Evolutionary conservation across 2,888 invertebrate genomes (phyloP), one percentile per base, ranked within the genome.

Genomic region (Hybos culiciformis): DNA sequence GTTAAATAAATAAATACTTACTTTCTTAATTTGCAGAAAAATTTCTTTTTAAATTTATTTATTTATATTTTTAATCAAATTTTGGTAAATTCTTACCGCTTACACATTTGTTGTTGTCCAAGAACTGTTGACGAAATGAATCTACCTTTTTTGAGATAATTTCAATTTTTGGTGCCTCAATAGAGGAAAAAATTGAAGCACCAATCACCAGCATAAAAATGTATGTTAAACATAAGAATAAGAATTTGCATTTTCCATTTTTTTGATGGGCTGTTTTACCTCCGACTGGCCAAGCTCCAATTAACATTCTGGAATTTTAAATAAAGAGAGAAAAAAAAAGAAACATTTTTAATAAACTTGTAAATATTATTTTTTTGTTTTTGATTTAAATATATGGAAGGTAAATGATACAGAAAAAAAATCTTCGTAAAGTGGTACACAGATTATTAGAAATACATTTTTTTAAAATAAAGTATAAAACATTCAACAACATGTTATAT

Each of bases 101-200:
- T 15, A 84, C 68, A 56, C 80, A 81, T 4, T 70, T 65, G 57
- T 82, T 72, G 11, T 72, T 66, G 34, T 65, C 59, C 18, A 83
- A 66, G 64, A 86, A 85, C 41, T 70, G 62, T 24, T 62, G 57
- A 55, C 82, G 72, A 46, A 74, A 60, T 26, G 66, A 60, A 41
- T 70, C 67, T 34, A 85, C 63, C 36, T 69, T 68, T 39, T 70
- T 66, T 26, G 75, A 72, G 43, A 73, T 69, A 40, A 71, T 66
- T 33, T 68, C 66, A 60, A 84, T 83, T 52, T 75, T 66, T 0
- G 84, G 84, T 5, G 77, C 75, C 63, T 87, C 87, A 50, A 85
- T 78, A n/a, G 78, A 74, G 44, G 81, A 80, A 62, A 87, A 87
- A 46, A 87, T 75, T 15, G 77, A 71, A 1, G 87, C 86, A 15